Conservation (phyloP, 2,797 vertebrate genomes). For the Platalea minor region DNA sequence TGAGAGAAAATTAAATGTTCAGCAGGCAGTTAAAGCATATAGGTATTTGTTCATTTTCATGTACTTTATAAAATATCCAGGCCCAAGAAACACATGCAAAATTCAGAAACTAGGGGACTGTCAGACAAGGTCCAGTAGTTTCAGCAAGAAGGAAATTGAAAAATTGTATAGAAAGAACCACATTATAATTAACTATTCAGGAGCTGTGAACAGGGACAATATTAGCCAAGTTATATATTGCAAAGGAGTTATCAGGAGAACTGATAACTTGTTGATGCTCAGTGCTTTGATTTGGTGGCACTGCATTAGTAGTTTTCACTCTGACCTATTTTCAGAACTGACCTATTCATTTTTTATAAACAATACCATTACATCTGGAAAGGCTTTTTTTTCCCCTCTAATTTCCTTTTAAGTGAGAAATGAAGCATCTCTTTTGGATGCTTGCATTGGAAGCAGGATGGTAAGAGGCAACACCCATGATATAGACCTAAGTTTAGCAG, state of each 20-base stretch:
- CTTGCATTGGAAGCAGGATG: background rate
- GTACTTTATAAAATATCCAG: background rate
- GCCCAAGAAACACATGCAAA: background rate
- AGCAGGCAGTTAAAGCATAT: background rate
- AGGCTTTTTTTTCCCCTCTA: fast-evolving
- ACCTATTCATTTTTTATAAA: background rate
- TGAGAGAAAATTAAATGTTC: background rate
- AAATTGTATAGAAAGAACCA: background rate
- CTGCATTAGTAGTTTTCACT: background rate
- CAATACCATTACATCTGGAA: background rate
- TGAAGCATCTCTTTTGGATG: background rate
- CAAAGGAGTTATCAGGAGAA: background rate
- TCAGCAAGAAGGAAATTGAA: conserved; percentile 6
- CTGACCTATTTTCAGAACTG: background rate
- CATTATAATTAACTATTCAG: background rate
- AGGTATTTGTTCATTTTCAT: background rate
- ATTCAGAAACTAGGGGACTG: background rate
- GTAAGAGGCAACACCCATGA: background rate
- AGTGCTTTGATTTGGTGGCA: background rate
- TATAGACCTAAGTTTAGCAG: background rate
- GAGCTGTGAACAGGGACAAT: background rate
- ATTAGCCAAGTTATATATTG: background rate
- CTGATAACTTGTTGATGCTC: background rate
- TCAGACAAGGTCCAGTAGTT: background rate
- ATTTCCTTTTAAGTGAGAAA: background rate